A percentile compares a stretch with the other conserved stretches of the same genome.
Conservation (phyloP, 2,113 vertebrate species). For the Lophius piscatorius region DNA sequence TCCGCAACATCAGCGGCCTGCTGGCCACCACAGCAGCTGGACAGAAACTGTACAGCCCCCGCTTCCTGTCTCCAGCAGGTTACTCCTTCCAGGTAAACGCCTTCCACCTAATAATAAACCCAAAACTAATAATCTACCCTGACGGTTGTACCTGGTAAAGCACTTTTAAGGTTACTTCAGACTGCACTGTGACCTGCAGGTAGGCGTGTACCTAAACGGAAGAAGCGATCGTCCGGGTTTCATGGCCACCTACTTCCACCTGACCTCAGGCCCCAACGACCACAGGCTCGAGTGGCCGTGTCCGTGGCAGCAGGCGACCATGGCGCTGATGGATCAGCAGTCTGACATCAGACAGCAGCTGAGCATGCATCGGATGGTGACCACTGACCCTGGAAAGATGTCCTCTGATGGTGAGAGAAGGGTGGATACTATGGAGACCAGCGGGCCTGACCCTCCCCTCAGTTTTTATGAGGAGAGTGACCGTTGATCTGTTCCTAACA, state of each 20-base stretch:
- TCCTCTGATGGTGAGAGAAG: constrained; percentile 71
- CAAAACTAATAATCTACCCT: background rate
- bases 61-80: constrained; percentile 83
- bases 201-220: constrained; percentile 63
- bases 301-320: constrained; percentile 87
- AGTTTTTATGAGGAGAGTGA: background rate
- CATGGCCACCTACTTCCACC: constrained; percentile 71
- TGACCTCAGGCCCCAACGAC: constrained; percentile 87
- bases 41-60: constrained; percentile 77
- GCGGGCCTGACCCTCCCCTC: background rate
- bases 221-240: background rate
- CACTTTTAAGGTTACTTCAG: background rate
- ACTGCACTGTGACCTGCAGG: constrained; percentile 54
- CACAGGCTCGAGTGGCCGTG: constrained; percentile 86
- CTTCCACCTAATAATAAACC: too few species aligned
- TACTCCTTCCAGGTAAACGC: constrained; percentile 85
- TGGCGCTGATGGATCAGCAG: constrained; percentile 87
- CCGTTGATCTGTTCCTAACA: constrained; percentile 8
- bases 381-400: constrained; percentile 81
- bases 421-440: background rate
- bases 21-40: constrained; percentile 69
- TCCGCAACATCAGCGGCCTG: constrained; percentile 82
- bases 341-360: constrained; percentile 86
- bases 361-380: constrained; percentile 87
- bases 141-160: background rate